Evolutionary conservation across 1,140 invertebrate genomes (phyloP), one percentile per base, ranked within the genome.

Genomic region (Drosophila ananassae): DNA sequence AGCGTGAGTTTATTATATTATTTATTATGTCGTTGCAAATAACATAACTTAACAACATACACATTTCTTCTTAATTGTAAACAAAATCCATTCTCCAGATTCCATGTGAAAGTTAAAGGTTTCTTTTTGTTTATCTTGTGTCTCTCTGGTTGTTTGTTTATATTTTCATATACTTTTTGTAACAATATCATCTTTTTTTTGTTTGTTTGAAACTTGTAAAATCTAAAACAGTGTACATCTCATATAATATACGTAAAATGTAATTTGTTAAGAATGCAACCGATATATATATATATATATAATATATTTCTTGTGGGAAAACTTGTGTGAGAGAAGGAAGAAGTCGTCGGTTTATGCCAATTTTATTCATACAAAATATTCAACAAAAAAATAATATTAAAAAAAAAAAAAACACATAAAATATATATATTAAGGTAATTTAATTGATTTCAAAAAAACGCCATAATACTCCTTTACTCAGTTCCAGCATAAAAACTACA

Each of bases 381-480:
- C 17, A 44, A 44, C n/a, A 44, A 44, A 44, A 44, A 44, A 44
- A 8, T n/a, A n/a, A n/a, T n/a, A n/a, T n/a, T n/a, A n/a, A 44
- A 17, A 17, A 17, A 44, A 44, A 44, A 21, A 17, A 21, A 3
- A 12, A 17, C 7, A 44, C 17, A 17, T 17, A 17, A 17, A 17
- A 17, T 17, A 44, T 12, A 44, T 3, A 17, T 12, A 44, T 44
- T 7, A 44, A 44, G 17, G 17, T 21, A 44, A 44, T 8, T 44
- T 13, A 72, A 63, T 76, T 76, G 63, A 68, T 44, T 72, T 80
- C 61, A 82, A 80, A 67, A 89, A 91, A 91, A 91, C 83, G 79
- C 90, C 90, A 91, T 91, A 91, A 91, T 91, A 91, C 90, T 91
- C 91, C 89, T 90, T 91, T 91, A 91, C 89, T 91, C 84, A 91